Base-by-base conservation (phyloP, 2,797 vertebrate genomes). In the Kryptolebias ocellatus region DNA sequence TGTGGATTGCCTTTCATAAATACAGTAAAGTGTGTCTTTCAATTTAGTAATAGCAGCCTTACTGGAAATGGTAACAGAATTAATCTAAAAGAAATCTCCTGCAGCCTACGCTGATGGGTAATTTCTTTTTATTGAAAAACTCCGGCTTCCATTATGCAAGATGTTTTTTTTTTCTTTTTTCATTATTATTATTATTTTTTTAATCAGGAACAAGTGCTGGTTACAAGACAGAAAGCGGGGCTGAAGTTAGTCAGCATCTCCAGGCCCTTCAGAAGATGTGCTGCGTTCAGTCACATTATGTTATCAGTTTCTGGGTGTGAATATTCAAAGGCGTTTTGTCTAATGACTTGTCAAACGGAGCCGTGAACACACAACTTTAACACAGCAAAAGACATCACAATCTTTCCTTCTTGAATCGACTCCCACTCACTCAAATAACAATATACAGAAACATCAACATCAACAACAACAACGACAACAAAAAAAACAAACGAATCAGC, bases 81-180 rank as follows among this genome's bases (percentile, higher is more conserved):
- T 74, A 83, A 83, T 85, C 68, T 58, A 5, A 65, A 67, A 70
- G 76, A 79, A 67, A 80, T 85, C 67, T 84, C 79, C 62, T n/a
- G 7, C 59, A 66, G 76, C 64, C 70, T 58, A 46, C 68, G 68
- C 72, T 84, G 78, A 81, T 76, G 78, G 79, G 78, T 80, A 79
- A 82, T 87, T 84, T 86, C 52, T 76, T 75, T 79, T 74, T 64
- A 83, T 87, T 80, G 72, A 81, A 89, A 85, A 82, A 72, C 67
- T 49, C 10, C 3, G n/a, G 52, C 73, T 17, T 27, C 74, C 76
- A 74, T 76, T 72, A 79, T 69, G 68, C 59, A 60, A 61, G 73
- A 69, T 2, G 17, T 64, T 51, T 16, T 11, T 18, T 20, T 50
- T 39, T 10, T 8, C 17, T 31, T 9, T 53, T 1, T 18, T 9